Evolutionary conservation across 2,113 vertebrate genomes (phyloP).

Genomic region (Falco punctatus): DNA sequence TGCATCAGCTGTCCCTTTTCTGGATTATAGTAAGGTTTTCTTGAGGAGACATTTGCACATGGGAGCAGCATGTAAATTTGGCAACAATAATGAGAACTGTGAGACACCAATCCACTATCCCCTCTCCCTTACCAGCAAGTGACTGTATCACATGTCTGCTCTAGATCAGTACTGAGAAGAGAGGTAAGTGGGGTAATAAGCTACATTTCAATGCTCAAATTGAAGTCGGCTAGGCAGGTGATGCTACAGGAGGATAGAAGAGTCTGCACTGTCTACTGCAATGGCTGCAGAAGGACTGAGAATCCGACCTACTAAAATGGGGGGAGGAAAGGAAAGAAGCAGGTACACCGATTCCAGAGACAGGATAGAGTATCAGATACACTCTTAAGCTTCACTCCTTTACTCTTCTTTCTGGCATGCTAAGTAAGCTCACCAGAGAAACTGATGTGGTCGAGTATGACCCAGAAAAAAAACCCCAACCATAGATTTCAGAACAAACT

Average conservation of each 20-base stretch:
- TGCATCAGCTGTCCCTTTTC: not conserved
- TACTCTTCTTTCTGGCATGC: not conserved
- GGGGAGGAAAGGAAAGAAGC: not conserved
- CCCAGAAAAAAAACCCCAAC: not conserved
- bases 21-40: not conserved
- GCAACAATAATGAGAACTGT: not conserved
- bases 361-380: not conserved
- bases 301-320: not conserved
- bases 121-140: not conserved
- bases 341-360: not conserved
- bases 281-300: not conserved
- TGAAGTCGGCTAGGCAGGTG: not conserved
- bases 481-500: not conserved
- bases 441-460: not conserved
- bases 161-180: not conserved
- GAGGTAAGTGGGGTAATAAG: not conserved
- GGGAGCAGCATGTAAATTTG: not conserved
- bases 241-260: not conserved
- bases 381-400: not conserved
- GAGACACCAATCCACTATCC: not conserved
- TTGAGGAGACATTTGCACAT: not conserved
- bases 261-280: not conserved
- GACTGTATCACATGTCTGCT: not conserved
- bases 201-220: not conserved
- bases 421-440: not conserved